Conservation (phyloP, 2,797 vertebrate species). For the Pangasius krempfi region DNA sequence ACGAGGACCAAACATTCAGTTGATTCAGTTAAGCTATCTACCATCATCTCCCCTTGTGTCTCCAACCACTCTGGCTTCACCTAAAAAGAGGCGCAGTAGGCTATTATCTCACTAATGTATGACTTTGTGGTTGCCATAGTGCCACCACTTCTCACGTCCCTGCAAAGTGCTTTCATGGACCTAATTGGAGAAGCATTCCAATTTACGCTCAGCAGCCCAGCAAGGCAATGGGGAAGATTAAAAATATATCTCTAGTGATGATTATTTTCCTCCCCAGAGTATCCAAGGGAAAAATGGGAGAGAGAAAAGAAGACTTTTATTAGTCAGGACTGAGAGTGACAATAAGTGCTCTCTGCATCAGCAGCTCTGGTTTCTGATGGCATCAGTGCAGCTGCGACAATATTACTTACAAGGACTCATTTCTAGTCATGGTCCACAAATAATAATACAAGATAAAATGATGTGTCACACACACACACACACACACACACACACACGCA, state of each 20-base stretch:
- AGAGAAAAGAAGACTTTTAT: conserved; percentile 37
- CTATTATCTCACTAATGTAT: conserved; percentile 56
- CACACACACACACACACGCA: background rate
- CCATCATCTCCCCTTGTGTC: conserved; percentile 10
- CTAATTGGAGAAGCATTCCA: conserved; percentile 54
- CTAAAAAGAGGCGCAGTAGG: conserved; percentile 33
- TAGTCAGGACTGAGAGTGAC: conserved; percentile 43
- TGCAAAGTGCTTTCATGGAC: conserved; percentile 55
- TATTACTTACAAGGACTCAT: conserved; percentile 42
- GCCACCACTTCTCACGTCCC: conserved; percentile 48
- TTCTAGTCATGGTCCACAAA: conserved; percentile 24
- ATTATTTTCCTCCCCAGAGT: conserved; percentile 48
- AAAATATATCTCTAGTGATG: conserved; percentile 53
- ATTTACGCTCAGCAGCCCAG: conserved; percentile 47
- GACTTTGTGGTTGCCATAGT: conserved; percentile 54
- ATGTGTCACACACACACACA: background rate
- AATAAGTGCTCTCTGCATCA: conserved; percentile 38
- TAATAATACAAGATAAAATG: conserved; percentile 20
- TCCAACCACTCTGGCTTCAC: conserved; percentile 38
- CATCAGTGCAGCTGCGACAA: conserved; percentile 30
- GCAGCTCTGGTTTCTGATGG: conserved; percentile 39
- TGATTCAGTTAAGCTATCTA: conserved; percentile 23
- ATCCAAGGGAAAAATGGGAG: conserved; percentile 34
- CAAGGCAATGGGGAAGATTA: conserved; percentile 51
- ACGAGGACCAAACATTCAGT: conserved; percentile 2